Evolutionary conservation across 2,797 vertebrate genomes (phyloP), one percentile per base, ranked within the genome.

Genomic region (Crax fasciolata): DNA sequence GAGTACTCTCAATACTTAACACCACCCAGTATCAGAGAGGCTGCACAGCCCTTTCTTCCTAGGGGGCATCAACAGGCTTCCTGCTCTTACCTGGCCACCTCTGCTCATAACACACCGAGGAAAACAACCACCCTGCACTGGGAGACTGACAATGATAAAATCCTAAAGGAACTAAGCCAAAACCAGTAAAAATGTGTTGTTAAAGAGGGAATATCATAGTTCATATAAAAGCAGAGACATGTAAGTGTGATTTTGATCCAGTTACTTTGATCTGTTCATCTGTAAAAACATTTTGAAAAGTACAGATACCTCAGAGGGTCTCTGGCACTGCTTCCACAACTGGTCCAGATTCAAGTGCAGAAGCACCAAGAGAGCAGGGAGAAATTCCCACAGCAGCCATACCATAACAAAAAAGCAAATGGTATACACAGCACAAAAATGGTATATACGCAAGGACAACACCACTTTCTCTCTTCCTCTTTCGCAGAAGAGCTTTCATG

Each of bases 361-460:
- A 61, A 79, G 38, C 43, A 75, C 21, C 32, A 75, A 12, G 23
- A 65, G 12, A 65, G 46, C 41, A 49, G 14, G 25, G 44, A 87
- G 13, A 83, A 82, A 65, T 48, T 23, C 7, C 10, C 4, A 4
- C 1, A 39, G 52, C 0, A 84, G 19, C 5, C 9, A 38, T 7
- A 75, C 13, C 1, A 0, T 28, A 84, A 89, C 17, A 80, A 66
- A 86, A 87, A 57, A 18, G 8, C 28, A 65, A 39, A 49, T 62
- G 20, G 15, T 61, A 3, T 35, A 28, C 44, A 18, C 13, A 67
- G n/a, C 32, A 49, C 65, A 35, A 73, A 63, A 43, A 63, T 10
- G 28, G 18, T 43, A 7, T 6, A 21, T 43, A 13, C 20, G 19
- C 61, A 57, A 25, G 13, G 28, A 44, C 16, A 71, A 14, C 4